Conservation (phyloP, 2,797 vertebrate species). For the Apogon hyalosoma region DNA sequence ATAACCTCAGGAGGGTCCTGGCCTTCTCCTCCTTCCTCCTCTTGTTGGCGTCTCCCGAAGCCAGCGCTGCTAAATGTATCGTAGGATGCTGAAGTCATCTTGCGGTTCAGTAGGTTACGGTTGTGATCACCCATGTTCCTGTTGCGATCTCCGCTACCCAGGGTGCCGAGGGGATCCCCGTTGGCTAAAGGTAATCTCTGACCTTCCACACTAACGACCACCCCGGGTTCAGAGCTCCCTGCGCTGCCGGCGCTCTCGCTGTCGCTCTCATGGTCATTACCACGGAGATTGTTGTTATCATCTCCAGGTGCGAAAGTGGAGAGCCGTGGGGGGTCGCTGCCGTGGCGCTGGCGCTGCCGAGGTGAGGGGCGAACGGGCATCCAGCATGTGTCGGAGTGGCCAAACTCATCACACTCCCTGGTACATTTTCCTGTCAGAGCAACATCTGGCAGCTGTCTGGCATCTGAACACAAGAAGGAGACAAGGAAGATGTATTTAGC, state of each 20-base stretch:
- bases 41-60: constrained; percentile 89
- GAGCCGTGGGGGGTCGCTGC: constrained; percentile 91
- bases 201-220: constrained; percentile 69
- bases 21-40: constrained; percentile 82
- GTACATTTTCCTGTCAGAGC: constrained; percentile 96
- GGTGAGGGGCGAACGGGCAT: constrained; percentile 94
- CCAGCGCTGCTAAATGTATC: constrained; percentile 95
- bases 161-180: constrained; percentile 87
- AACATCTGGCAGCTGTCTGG: constrained; percentile 96
- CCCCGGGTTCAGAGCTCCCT: constrained; percentile 79
- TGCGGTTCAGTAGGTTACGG: constrained; percentile 96
- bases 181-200: constrained; percentile 91
- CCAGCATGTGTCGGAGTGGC: constrained; percentile 98
- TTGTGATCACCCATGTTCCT: constrained; percentile 90
- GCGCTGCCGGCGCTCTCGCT: constrained; percentile 81
- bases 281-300: constrained; percentile 88
- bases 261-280: constrained; percentile 83
- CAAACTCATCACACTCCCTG: constrained; percentile 94
- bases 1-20: constrained; percentile 91
- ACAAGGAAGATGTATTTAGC: constrained; percentile 16
- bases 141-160: constrained; percentile 80
- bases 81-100: constrained; percentile 95
- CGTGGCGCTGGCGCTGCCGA: constrained; percentile 88
- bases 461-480: constrained; percentile 82
- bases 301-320: constrained; percentile 95